Percentiles rank a stretch among this genome's conserved stretches.
Evolutionary conservation across 2,888 invertebrate genomes (phyloP).

Genomic region (Drosophila prostipennis): DNA sequence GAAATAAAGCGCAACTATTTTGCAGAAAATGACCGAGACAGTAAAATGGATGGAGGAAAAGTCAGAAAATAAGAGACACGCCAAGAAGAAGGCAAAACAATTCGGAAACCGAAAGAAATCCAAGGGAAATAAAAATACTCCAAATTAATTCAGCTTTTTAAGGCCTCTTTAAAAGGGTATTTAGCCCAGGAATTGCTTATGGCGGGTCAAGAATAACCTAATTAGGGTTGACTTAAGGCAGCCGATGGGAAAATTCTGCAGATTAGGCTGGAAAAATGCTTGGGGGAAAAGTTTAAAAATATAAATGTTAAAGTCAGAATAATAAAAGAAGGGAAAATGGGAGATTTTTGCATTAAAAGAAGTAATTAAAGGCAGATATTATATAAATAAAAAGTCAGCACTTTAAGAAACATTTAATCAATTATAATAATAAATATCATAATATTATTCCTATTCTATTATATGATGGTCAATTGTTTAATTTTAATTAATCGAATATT

Average conservation of each 20-base stretch:
- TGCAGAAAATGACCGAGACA: slow-evolving; percentile 33
- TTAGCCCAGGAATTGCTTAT: slow-evolving; percentile 3
- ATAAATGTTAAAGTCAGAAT: background rate
- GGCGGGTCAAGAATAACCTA: slow-evolving; percentile 21
- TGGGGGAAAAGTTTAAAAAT: slow-evolving; percentile 1
- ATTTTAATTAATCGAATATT: no score
- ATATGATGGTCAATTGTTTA: no score
- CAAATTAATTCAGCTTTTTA: slow-evolving; percentile 56
- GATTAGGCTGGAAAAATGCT: slow-evolving; percentile 15
- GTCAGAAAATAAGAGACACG: slow-evolving; percentile 18
- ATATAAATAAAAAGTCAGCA: no score
- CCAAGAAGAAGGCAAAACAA: slow-evolving; percentile 28
- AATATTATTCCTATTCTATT: no score
- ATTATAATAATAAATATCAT: no score
- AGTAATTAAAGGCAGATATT: no score
- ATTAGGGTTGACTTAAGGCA: slow-evolving; percentile 26
- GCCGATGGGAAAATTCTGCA: slow-evolving; percentile 2
- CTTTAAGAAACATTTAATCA: no score
- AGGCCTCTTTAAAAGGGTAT: slow-evolving; percentile 18
- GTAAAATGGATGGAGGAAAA: slow-evolving; percentile 11
- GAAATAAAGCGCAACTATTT: slow-evolving; percentile 60
- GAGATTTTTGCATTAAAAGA: background rate
- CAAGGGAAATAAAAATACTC: slow-evolving; percentile 29
- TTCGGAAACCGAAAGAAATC: slow-evolving; percentile 16
- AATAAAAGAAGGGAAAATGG: background rate